phyloP scores from a whole-genome alignment of 2,888 invertebrate species.

The Cheilosia vulpina region DNA sequence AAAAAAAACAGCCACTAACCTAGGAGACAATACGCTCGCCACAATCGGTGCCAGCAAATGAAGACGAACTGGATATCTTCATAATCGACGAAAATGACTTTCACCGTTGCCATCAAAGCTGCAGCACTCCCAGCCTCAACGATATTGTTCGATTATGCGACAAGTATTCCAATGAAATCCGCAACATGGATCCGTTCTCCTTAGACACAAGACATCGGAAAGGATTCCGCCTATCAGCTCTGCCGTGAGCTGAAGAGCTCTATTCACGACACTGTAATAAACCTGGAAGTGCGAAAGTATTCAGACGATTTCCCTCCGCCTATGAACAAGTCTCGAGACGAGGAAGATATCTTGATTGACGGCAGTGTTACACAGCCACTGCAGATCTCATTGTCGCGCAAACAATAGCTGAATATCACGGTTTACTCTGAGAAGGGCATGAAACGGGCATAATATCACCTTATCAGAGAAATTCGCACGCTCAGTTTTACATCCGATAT shows the following conservation, averaged over 20 bases:
- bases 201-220: slow-evolving; percentile 86
- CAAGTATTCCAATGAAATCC: slow-evolving; percentile 88
- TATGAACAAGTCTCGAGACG: no score
- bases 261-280: slow-evolving; percentile 93
- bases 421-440: no score
- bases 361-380: no score
- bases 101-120: slow-evolving; percentile 18
- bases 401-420: no score
- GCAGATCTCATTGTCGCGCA: no score
- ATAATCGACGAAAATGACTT: slow-evolving; percentile 65
- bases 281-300: slow-evolving; percentile 86
- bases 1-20: slow-evolving; percentile 88
- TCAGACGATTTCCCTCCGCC: slow-evolving; percentile 67
- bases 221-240: slow-evolving; percentile 79
- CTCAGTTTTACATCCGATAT: no score
- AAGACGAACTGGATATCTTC: slow-evolving; percentile 52
- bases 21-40: slow-evolving; percentile 76
- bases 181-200: slow-evolving; percentile 95
- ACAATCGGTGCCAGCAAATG: slow-evolving; percentile 6
- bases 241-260: slow-evolving; percentile 87
- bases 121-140: slow-evolving; percentile 2
- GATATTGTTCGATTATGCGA: slow-evolving; percentile 73
- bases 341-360: rapidly evolving
- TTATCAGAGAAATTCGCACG: no score
- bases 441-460: no score